Percentiles rank a stretch among this genome's conserved stretches.
phyloP scores from a whole-genome alignment of 2,797 vertebrate genomes.

The Ptychobarbus kaznakovi region DNA sequence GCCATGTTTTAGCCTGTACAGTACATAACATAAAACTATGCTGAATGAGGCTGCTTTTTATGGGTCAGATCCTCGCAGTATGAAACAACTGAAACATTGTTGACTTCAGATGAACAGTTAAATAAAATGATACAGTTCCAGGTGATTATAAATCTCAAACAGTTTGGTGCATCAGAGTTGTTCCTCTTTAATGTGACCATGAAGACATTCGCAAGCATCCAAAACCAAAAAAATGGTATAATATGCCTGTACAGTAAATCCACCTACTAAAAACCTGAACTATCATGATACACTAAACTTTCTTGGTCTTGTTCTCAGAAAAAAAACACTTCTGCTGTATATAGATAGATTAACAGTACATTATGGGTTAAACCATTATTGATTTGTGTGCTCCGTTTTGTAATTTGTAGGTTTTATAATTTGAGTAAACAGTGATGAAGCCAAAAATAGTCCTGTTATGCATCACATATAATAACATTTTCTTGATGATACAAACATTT shows the following conservation, averaged over 20 bases:
- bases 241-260: neutral
- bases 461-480: neutral
- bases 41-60: neutral
- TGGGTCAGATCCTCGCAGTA: neutral
- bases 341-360: neutral
- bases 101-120: neutral
- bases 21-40: neutral
- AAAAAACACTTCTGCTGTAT: neutral
- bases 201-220: neutral
- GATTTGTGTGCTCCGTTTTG: neutral
- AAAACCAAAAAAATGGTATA: neutral
- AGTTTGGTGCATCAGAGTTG: neutral
- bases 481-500: conserved; percentile 11
- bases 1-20: neutral
- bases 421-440: neutral
- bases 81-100: neutral
- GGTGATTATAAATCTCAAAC: neutral
- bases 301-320: neutral
- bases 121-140: neutral
- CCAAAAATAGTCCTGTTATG: neutral
- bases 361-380: neutral
- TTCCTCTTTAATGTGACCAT: neutral
- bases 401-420: neutral
- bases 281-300: neutral
- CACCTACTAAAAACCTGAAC: neutral